Conservation (phyloP, 2,113 vertebrate genomes). For the Microtus montanus region DNA sequence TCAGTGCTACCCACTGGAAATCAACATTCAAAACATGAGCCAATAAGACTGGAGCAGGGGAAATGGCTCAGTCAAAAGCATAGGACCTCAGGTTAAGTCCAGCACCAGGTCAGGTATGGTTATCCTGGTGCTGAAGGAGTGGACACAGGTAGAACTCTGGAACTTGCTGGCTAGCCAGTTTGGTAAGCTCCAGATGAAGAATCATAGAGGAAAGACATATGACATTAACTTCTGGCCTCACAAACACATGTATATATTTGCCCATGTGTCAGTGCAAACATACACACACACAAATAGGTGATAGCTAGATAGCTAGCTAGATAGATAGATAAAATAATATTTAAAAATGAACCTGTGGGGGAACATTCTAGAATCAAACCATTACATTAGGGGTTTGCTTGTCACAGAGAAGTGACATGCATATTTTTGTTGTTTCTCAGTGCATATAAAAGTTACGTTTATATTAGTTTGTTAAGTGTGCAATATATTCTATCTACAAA, state of each 20-base stretch:
- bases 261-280: too few relatives aligned
- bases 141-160: background rate
- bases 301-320: too few relatives aligned
- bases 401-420: background rate
- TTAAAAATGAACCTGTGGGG: too few relatives aligned
- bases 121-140: background rate
- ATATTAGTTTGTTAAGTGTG: background rate
- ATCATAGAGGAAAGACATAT: background rate
- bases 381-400: background rate
- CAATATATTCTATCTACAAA: background rate
- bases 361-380: background rate
- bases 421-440: background rate
- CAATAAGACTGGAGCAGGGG: background rate
- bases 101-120: too few relatives aligned
- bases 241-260: background rate
- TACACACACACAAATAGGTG: background rate
- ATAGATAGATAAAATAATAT: too few relatives aligned
- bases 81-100: background rate
- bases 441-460: background rate
- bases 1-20: background rate
- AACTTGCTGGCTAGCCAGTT: background rate
- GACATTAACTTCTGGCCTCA: background rate
- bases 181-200: too few relatives aligned
- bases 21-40: background rate
- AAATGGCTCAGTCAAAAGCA: background rate